Conservation (phyloP, 2,113 vertebrate species). For the Prietella phreatophila region DNA sequence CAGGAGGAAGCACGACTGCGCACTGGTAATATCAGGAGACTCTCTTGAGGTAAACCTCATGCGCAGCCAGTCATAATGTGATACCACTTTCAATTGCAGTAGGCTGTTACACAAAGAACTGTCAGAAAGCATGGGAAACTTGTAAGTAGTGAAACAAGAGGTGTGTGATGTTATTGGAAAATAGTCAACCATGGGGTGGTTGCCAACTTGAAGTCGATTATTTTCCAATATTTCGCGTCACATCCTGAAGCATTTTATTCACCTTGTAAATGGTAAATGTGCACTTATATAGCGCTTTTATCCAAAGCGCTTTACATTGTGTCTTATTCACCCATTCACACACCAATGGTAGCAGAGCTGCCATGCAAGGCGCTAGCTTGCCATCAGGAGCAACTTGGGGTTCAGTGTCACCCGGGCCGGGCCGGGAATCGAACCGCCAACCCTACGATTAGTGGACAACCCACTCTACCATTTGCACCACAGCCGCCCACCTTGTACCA, state of each 20-base stretch:
- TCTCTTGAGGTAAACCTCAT: conserved; percentile 84
- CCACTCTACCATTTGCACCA: too few relatives aligned
- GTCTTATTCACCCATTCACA: too few relatives aligned
- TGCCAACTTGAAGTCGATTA: background rate
- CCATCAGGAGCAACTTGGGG: too few relatives aligned
- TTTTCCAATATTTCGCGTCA: background rate
- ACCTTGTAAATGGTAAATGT: too few relatives aligned
- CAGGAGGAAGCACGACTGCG: conserved; percentile 95
- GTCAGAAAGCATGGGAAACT: background rate
- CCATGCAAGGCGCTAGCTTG: too few relatives aligned
- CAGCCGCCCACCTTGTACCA: too few relatives aligned
- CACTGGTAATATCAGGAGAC: conserved; percentile 95
- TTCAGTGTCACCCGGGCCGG: too few relatives aligned
- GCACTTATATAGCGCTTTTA: too few relatives aligned
- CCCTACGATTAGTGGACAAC: too few relatives aligned
- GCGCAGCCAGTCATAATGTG: conserved; percentile 5
- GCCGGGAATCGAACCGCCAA: too few relatives aligned
- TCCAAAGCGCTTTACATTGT: too few relatives aligned
- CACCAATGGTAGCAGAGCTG: too few relatives aligned
- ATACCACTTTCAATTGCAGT: background rate
- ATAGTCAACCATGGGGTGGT: background rate
- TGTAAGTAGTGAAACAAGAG: background rate
- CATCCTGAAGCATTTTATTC: background rate
- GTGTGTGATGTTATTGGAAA: background rate
- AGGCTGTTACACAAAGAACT: background rate